Percentiles rank a stretch among this genome's conserved stretches.
phyloP scores from a whole-genome alignment of 2,113 vertebrate genomes.

The Mellivora capensis region DNA sequence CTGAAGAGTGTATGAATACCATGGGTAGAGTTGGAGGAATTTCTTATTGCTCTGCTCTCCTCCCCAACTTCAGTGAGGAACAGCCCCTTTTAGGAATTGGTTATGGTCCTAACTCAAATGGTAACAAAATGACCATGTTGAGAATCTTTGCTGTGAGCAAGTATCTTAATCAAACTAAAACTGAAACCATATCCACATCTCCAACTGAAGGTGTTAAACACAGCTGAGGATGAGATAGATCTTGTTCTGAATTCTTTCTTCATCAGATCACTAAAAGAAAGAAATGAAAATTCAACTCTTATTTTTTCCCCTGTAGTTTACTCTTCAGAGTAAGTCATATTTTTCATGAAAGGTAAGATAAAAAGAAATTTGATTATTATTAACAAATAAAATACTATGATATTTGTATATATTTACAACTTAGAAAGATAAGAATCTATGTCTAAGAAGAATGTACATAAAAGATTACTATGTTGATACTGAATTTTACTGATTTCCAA shows the following conservation, averaged over 20 bases:
- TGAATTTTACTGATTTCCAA: neutral
- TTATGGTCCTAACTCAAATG: neutral
- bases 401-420: neutral
- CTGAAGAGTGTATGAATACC: neutral
- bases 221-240: neutral
- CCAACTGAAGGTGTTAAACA: neutral
- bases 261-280: neutral
- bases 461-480: neutral
- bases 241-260: neutral
- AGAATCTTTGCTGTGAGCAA: neutral
- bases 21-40: neutral
- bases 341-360: neutral
- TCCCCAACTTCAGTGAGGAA: neutral
- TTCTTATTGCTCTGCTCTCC: neutral
- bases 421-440: neutral
- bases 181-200: neutral
- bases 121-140: neutral
- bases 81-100: neutral
- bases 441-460: neutral
- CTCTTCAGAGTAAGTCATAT: neutral
- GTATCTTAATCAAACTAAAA: neutral
- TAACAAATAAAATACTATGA: neutral
- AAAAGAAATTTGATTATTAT: neutral
- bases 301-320: neutral
- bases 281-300: neutral